A percentile compares a stretch with the other conserved stretches of the same genome.
phyloP scores from a whole-genome alignment of 2,888 invertebrate genomes.

The Pollenia labialis region DNA sequence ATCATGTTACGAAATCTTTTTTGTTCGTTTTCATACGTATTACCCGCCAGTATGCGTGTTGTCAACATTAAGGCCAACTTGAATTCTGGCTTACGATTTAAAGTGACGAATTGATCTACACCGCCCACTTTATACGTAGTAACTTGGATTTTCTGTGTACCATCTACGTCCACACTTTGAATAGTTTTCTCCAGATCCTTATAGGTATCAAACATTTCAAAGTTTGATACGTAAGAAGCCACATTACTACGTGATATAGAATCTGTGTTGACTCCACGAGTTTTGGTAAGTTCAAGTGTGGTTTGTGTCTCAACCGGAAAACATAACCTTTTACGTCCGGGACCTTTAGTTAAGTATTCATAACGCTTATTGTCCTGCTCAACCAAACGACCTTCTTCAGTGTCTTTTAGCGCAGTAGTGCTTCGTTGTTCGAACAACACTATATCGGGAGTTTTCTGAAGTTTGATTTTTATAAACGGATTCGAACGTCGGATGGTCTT shows the following conservation, averaged over 20 bases:
- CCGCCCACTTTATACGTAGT: slow-evolving; percentile 81
- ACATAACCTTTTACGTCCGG: slow-evolving; percentile 87
- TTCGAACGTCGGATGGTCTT: slow-evolving; percentile 79
- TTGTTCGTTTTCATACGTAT: slow-evolving; percentile 88
- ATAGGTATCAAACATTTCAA: slow-evolving; percentile 91
- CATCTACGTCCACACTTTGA: slow-evolving; percentile 81
- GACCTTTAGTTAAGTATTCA: slow-evolving; percentile 88
- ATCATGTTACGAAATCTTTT: slow-evolving; percentile 89
- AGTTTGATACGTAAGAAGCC: slow-evolving; percentile 89
- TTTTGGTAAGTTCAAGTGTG: slow-evolving; percentile 86
- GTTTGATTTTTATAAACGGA: slow-evolving; percentile 86
- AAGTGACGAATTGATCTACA: slow-evolving; percentile 78
- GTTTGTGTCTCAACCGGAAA: slow-evolving; percentile 90
- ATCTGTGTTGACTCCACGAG: slow-evolving; percentile 87
- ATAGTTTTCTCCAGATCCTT: slow-evolving; percentile 83
- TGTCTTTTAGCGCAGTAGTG: slow-evolving; percentile 86
- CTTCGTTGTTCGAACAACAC: slow-evolving; percentile 88
- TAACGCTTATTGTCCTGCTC: slow-evolving; percentile 88
- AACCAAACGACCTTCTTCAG: slow-evolving; percentile 86
- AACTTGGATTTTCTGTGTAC: slow-evolving; percentile 84
- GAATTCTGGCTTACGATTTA: slow-evolving; percentile 84
- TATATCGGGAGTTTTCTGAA: slow-evolving; percentile 88
- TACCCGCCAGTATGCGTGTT: slow-evolving; percentile 89
- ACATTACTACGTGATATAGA: slow-evolving; percentile 86
- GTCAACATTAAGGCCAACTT: slow-evolving; percentile 87